A percentile compares a stretch with the other conserved stretches of the same genome.
These are phyloP conservation scores for Drosophila orosa DNA, from an alignment of 1,140 invertebrate species.

Conservation along the genomic window DNA sequence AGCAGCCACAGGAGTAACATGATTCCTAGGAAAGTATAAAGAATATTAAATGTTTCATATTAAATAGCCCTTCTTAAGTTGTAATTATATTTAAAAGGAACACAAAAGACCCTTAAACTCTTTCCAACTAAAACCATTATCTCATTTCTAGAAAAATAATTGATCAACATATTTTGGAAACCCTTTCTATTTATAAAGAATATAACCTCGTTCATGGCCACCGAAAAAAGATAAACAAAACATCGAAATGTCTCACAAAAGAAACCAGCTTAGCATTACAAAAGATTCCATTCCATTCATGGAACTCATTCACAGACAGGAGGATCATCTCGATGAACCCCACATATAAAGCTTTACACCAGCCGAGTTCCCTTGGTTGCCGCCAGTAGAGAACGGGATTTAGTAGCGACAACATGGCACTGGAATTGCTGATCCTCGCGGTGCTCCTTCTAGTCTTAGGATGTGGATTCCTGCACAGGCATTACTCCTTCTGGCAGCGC, in stretches of 20 bases:
- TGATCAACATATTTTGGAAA: neutral
- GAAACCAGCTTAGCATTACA: conserved; percentile 21
- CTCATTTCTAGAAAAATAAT: neutral
- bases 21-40: neutral
- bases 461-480: conserved; percentile 32
- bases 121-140: neutral
- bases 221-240: neutral
- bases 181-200: conserved; percentile 6
- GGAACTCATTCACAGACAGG: conserved; percentile 26
- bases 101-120: neutral
- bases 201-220: conserved; percentile 10
- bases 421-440: conserved; percentile 29
- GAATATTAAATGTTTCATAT: neutral
- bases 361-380: neutral
- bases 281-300: conserved; percentile 18
- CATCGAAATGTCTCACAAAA: conserved; percentile 6
- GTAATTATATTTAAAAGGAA: neutral
- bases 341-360: conserved; percentile 22
- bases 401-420: conserved; percentile 37
- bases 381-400: conserved; percentile 15
- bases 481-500: conserved; percentile 81
- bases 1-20: conserved; percentile 33
- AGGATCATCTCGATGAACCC: conserved; percentile 42
- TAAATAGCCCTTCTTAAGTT: too few species aligned
- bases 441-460: conserved; percentile 18